Conservation (phyloP, 2,888 invertebrate genomes). For the Panopea generosa region DNA sequence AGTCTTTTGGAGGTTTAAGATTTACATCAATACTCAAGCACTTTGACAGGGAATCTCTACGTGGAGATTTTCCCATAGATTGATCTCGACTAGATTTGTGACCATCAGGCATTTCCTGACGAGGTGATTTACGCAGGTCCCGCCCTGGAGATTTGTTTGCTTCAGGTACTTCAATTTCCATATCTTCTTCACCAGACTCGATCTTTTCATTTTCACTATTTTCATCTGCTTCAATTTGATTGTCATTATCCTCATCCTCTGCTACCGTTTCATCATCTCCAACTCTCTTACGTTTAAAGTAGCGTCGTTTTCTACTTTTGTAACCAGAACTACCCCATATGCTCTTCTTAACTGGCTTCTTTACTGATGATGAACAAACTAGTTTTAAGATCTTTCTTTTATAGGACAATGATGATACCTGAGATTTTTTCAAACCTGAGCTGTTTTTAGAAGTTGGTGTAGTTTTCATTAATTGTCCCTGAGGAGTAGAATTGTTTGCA, state of each 20-base stretch:
- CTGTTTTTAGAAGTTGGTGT: conserved; percentile 26
- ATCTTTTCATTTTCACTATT: conserved; percentile 49
- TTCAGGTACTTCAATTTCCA: conserved; percentile 6
- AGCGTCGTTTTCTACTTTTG: conserved; percentile 44
- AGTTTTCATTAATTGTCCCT: conserved; percentile 29
- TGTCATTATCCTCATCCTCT: conserved; percentile 32
- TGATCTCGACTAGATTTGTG: neutral
- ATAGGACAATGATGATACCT: conserved; percentile 9
- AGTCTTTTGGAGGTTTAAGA: conserved; percentile 48
- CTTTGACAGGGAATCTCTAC: conserved; percentile 24
- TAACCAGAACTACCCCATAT: conserved; percentile 63
- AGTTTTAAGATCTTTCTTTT: neutral
- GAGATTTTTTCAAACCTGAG: conserved; percentile 34
- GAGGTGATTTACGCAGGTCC: conserved; percentile 5
- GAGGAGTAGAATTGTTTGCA: conserved; percentile 43
- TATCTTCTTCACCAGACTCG: conserved; percentile 7
- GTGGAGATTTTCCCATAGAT: conserved; percentile 9
- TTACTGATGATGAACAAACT: conserved; percentile 18
- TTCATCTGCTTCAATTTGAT: conserved; percentile 55
- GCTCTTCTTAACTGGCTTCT: conserved; percentile 57
- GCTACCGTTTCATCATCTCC: conserved; percentile 52
- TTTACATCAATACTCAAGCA: conserved; percentile 54
- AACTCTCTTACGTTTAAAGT: conserved; percentile 36
- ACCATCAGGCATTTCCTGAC: conserved; percentile 4
- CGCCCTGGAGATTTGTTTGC: neutral